Conservation (phyloP, 2,113 vertebrate species). For the Laterallus jamaicensis region DNA sequence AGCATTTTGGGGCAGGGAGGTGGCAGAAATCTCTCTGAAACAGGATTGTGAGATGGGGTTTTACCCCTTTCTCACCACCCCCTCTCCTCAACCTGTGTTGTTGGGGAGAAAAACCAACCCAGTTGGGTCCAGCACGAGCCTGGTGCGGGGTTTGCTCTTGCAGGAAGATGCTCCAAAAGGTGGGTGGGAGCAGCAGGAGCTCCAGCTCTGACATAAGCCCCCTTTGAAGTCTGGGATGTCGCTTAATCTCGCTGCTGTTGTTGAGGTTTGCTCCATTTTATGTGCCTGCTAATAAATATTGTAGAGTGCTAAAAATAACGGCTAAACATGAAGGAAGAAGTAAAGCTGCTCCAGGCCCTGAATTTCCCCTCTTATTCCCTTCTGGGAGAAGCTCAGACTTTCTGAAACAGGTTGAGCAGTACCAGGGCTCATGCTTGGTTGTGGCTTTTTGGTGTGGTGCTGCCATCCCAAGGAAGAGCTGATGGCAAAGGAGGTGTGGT, state of each 20-base stretch:
- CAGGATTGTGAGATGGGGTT: neutral
- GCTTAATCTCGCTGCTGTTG: neutral
- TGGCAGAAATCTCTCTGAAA: neutral
- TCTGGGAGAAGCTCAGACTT: neutral
- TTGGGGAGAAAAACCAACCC: neutral
- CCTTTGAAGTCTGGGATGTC: conserved; percentile 36
- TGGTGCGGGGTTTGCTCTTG: neutral
- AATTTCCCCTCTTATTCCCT: neutral
- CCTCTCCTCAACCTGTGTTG: fast-evolving
- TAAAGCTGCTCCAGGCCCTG: neutral
- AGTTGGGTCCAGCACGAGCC: fast-evolving
- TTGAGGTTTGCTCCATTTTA: conserved; percentile 25
- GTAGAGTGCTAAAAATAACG: conserved; percentile 29
- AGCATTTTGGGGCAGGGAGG: too few species aligned
- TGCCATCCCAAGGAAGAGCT: fast-evolving
- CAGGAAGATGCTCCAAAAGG: neutral
- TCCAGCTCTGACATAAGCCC: neutral
- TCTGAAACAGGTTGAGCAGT: neutral
- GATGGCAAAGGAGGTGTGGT: fast-evolving
- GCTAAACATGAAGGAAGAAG: neutral
- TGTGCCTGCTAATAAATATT: conserved; percentile 47
- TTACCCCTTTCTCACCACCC: fast-evolving
- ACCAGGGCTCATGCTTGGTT: neutral
- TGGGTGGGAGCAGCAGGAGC: neutral
- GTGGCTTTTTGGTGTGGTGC: neutral